Evolutionary conservation across 1,140 invertebrate genomes (phyloP).

Genomic region (Trissolcus basalis): DNA sequence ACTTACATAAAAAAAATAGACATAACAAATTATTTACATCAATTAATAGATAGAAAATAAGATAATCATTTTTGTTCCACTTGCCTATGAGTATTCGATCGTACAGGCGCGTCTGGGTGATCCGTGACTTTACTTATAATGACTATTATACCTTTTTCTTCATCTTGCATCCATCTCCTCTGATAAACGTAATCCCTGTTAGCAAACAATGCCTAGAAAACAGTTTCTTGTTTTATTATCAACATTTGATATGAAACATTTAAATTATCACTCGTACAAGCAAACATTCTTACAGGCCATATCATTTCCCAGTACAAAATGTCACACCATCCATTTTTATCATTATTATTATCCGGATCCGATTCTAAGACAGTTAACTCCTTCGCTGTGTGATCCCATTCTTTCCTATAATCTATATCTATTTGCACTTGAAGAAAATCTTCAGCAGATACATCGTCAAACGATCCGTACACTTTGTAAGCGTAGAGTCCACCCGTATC

Average conservation of each 20-base stretch:
- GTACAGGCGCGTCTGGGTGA: conserved; percentile 79
- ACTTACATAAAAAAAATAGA: too few relatives aligned
- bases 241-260: too few relatives aligned
- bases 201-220: conserved; percentile 84
- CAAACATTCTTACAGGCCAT: conserved; percentile 83
- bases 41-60: too few relatives aligned
- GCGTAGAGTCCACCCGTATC: conserved; percentile 81
- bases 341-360: conserved; percentile 75
- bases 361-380: conserved; percentile 82
- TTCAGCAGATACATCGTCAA: conserved; percentile 84
- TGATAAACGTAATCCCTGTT: conserved; percentile 93
- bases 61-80: background rate
- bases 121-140: conserved; percentile 80
- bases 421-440: conserved; percentile 90
- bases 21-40: too few relatives aligned
- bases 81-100: conserved; percentile 77
- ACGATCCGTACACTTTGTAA: conserved; percentile 91
- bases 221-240: conserved; percentile 22
- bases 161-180: conserved; percentile 81
- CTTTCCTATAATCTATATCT: conserved; percentile 84
- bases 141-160: conserved; percentile 76
- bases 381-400: conserved; percentile 88
- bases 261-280: conserved; percentile 7
- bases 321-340: conserved; percentile 78
- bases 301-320: conserved; percentile 91